Conservation (phyloP, 1,140 invertebrate species). For the Lordiphosa stackelbergi region DNA sequence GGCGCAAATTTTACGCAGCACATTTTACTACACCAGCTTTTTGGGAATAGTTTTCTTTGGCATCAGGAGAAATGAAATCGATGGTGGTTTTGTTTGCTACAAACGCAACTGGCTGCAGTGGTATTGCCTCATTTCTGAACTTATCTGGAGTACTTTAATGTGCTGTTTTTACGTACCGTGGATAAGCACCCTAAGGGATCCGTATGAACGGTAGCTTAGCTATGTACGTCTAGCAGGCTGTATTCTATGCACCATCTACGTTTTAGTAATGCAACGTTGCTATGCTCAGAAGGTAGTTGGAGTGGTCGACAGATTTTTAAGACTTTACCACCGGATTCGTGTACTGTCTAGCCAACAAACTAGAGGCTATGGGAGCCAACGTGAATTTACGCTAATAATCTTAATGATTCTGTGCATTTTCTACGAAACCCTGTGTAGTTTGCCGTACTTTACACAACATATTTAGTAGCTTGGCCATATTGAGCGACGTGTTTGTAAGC, state of each 20-base stretch:
- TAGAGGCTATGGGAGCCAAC: background rate
- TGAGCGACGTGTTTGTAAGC: constrained; percentile 1
- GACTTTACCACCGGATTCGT: constrained; percentile 13
- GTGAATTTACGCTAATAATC: constrained; percentile 18
- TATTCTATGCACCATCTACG: background rate
- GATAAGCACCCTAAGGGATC: fast-evolving
- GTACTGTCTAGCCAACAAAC: background rate
- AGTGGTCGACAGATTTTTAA: constrained; percentile 27
- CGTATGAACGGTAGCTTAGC: background rate
- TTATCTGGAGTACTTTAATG: background rate
- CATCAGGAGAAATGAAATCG: too few relatives aligned
- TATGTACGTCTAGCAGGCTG: background rate
- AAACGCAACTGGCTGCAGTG: too few relatives aligned
- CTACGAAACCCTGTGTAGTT: constrained; percentile 4
- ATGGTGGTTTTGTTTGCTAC: too few relatives aligned
- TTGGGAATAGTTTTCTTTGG: too few relatives aligned
- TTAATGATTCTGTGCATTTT: background rate
- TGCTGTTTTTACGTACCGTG: background rate
- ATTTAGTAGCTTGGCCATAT: background rate
- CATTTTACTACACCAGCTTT: too few relatives aligned
- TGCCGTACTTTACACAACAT: background rate
- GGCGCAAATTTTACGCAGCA: too few relatives aligned
- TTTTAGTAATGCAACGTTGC: constrained; percentile 21
- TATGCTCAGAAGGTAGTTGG: background rate
- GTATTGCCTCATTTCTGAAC: too few relatives aligned